phyloP scores from a whole-genome alignment of 2,113 vertebrate genomes.

The Pseudorectes ferrugineus region DNA sequence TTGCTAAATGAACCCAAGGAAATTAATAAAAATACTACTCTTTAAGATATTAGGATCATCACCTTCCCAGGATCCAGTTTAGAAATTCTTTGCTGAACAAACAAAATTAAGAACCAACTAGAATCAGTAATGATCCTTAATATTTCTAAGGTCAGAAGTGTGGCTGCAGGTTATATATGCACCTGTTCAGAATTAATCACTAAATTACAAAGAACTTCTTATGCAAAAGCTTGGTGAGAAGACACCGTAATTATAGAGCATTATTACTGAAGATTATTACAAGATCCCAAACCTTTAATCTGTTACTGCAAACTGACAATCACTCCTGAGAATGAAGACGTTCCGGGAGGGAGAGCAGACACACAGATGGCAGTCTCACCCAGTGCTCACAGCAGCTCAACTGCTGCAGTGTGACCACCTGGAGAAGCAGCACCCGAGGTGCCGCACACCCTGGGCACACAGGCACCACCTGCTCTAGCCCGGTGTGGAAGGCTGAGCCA shows the following conservation, averaged over 20 bases:
- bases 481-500: too few species aligned
- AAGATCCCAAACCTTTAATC: neutral
- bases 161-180: neutral
- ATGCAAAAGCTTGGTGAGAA: neutral
- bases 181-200: neutral
- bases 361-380: neutral
- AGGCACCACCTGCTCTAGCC: neutral
- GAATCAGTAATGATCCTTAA: neutral
- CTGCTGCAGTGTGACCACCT: too few species aligned
- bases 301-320: neutral
- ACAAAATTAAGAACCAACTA: neutral
- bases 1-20: neutral
- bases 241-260: neutral
- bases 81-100: neutral
- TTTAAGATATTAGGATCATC: neutral
- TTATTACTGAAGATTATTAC: neutral
- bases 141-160: neutral
- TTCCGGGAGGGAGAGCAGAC: neutral
- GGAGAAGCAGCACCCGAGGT: neutral
- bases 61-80: neutral
- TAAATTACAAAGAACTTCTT: neutral
- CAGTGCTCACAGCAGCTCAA: neutral
- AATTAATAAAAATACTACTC: neutral
- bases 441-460: neutral
- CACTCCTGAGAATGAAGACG: neutral